phyloP scores from a whole-genome alignment of 2,113 vertebrate species.

The Onychostoma macrolepis region DNA sequence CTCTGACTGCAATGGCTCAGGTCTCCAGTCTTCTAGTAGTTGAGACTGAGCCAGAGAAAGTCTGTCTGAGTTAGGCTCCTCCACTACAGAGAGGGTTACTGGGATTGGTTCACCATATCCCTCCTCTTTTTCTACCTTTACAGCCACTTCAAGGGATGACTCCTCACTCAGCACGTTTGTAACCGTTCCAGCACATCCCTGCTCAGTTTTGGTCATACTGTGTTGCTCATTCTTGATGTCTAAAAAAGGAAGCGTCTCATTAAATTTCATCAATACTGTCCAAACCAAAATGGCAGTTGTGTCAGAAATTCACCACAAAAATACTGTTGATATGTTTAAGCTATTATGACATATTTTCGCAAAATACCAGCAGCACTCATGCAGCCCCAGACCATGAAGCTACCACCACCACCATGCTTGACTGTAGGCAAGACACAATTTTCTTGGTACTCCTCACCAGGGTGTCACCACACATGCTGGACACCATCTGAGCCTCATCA shows the following conservation, averaged over 20 bases:
- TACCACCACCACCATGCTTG: too few relatives aligned
- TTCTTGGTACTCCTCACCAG: too few relatives aligned
- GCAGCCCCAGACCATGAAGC: too few relatives aligned
- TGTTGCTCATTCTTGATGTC: conserved; percentile 36
- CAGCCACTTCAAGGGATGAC: conserved; percentile 22
- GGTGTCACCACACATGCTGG: too few relatives aligned
- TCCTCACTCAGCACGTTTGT: neutral
- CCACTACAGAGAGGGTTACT: conserved; percentile 17
- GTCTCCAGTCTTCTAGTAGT: conserved; percentile 64
- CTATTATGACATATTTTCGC: too few relatives aligned
- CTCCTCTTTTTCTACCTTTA: conserved; percentile 58
- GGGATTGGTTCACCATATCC: conserved; percentile 24
- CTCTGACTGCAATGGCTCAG: conserved; percentile 57
- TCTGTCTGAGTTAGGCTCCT: conserved; percentile 52
- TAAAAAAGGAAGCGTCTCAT: neutral
- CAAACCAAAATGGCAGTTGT: neutral
- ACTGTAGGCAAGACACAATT: too few relatives aligned
- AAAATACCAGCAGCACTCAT: too few relatives aligned
- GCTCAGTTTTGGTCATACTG: conserved; percentile 29
- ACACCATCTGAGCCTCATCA: too few relatives aligned
- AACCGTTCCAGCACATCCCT: neutral
- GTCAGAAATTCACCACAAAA: neutral
- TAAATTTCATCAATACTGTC: neutral
- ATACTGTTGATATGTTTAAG: too few relatives aligned
- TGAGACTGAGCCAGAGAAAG: conserved; percentile 60